Evolutionary conservation across 1,140 invertebrate species (phyloP).

Genomic region (Samia ricini): DNA sequence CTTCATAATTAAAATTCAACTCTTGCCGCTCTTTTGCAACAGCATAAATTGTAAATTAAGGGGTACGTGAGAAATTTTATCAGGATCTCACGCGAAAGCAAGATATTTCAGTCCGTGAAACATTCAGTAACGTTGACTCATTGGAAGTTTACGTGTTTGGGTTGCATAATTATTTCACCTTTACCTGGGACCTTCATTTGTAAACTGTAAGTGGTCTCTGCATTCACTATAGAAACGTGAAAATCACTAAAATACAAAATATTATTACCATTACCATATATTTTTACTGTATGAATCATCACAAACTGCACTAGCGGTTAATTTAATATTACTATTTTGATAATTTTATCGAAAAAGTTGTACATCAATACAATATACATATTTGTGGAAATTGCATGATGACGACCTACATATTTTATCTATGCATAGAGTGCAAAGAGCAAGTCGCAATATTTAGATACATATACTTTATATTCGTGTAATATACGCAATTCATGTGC

Average conservation of each 20-base stretch:
- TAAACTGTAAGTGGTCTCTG: background rate
- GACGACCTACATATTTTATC: constrained; percentile 33
- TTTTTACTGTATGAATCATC: background rate
- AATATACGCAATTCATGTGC: constrained; percentile 2
- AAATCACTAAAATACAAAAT: too few relatives aligned
- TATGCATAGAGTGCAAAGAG: constrained; percentile 31
- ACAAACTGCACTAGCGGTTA: constrained; percentile 26
- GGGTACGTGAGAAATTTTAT: constrained; percentile 3
- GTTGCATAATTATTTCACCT: constrained; percentile 2
- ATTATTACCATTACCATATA: background rate
- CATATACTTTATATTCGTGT: background rate
- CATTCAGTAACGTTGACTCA: constrained; percentile 4
- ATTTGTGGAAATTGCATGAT: constrained; percentile 37
- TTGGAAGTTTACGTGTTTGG: constrained; percentile 6
- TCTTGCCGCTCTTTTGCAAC: constrained; percentile 3
- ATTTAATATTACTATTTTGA: constrained; percentile 18
- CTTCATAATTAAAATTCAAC: constrained; percentile 6
- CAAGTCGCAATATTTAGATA: constrained; percentile 3
- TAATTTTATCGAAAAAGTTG: too few relatives aligned
- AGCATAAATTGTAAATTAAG: constrained; percentile 9
- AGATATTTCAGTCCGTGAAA: constrained; percentile 9
- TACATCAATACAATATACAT: background rate
- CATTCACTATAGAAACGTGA: background rate
- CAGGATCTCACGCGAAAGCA: constrained; percentile 4
- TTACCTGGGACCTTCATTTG: background rate